Evolutionary conservation across 1,140 invertebrate species (phyloP).

Genomic region (Orius laevigatus): DNA sequence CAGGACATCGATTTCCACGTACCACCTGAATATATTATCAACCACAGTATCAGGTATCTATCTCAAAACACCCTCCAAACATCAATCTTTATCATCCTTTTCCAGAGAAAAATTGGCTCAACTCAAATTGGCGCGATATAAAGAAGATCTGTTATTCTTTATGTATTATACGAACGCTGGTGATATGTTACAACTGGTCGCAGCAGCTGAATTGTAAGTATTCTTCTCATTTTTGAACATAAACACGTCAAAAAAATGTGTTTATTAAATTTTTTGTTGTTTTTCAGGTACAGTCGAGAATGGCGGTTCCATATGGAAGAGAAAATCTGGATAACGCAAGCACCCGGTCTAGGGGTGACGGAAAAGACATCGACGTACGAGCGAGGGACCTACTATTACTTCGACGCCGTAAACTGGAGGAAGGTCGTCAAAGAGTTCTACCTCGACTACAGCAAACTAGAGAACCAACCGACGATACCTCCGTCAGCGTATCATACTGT

Average conservation of each 20-base stretch:
- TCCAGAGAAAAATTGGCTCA: slow-evolving; percentile 81
- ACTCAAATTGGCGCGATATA: slow-evolving; percentile 89
- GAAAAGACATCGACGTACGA: slow-evolving; percentile 93
- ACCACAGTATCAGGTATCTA: slow-evolving; percentile 56
- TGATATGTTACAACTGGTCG: slow-evolving; percentile 91
- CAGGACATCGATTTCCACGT: slow-evolving; percentile 99
- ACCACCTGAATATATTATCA: slow-evolving; percentile 96
- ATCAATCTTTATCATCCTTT: slow-evolving; percentile 11
- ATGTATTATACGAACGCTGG: slow-evolving; percentile 98
- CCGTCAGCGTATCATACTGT: slow-evolving; percentile 18
- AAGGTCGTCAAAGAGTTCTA: slow-evolving; percentile 93
- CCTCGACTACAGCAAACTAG: slow-evolving; percentile 93
- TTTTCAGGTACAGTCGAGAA: slow-evolving; percentile 75
- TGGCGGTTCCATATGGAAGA: slow-evolving; percentile 99
- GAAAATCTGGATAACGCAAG: slow-evolving; percentile 96
- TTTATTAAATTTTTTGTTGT: slow-evolving; percentile 8
- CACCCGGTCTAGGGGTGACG: slow-evolving; percentile 74
- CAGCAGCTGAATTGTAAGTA: slow-evolving; percentile 87
- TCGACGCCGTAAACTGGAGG: slow-evolving; percentile 92
- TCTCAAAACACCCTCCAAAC: background rate
- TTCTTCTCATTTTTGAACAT: background rate
- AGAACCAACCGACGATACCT: slow-evolving; percentile 54
- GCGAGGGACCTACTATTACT: slow-evolving; percentile 96
- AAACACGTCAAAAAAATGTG: slow-evolving; percentile 6
- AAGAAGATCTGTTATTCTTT: slow-evolving; percentile 97